phyloP scores from a whole-genome alignment of 1,140 invertebrate genomes.

The Battus philenor region DNA sequence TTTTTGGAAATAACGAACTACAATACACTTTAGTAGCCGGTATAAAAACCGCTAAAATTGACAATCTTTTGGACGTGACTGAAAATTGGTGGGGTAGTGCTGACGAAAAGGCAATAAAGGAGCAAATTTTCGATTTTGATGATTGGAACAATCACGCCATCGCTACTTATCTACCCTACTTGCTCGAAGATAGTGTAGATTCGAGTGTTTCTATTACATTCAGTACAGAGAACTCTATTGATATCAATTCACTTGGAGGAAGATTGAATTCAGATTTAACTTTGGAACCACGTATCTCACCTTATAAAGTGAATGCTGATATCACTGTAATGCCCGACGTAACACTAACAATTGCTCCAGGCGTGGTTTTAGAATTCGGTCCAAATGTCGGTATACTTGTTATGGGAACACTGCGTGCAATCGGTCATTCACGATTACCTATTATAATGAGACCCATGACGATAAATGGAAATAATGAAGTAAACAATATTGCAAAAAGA shows the following conservation, averaged over 20 bases:
- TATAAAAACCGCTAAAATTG: constrained; percentile 89
- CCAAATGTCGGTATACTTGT: constrained; percentile 98
- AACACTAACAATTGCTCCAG: constrained; percentile 91
- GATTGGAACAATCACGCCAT: constrained; percentile 99
- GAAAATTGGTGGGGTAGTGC: constrained; percentile 98
- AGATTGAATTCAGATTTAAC: constrained; percentile 85
- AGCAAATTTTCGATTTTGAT: constrained; percentile 98
- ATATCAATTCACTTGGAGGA: constrained; percentile 88
- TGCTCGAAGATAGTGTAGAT: constrained; percentile 85
- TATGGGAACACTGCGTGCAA: constrained; percentile 91
- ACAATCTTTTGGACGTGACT: constrained; percentile 90
- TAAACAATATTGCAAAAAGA: constrained; percentile 60
- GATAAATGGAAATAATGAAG: constrained; percentile 54
- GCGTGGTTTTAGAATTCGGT: constrained; percentile 94
- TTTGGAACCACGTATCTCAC: constrained; percentile 80
- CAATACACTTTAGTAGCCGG: constrained; percentile 96
- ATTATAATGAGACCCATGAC: constrained; percentile 89
- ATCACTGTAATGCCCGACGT: constrained; percentile 97
- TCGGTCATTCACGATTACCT: constrained; percentile 86
- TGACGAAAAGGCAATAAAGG: constrained; percentile 83
- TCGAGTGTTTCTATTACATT: constrained; percentile 85
- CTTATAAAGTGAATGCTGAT: constrained; percentile 92
- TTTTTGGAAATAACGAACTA: constrained; percentile 91
- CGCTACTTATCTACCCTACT: constrained; percentile 91
- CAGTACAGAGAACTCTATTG: constrained; percentile 72